Evolutionary conservation across 92 coral and sea anemone genomes (phyloP).

Genomic region (Hydrozoanthus gracilis): DNA sequence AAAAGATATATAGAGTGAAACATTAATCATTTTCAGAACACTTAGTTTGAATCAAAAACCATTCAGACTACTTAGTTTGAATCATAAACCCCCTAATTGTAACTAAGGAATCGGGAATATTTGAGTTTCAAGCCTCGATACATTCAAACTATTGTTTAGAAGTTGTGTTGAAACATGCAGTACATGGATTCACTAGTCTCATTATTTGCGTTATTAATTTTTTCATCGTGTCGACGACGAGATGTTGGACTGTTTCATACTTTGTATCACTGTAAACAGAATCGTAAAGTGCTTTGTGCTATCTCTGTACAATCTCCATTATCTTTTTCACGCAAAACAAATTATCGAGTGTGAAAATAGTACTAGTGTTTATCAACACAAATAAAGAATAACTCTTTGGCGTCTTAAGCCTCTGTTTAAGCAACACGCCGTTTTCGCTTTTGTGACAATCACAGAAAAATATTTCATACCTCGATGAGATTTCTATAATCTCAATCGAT

Average conservation of each 20-base stretch:
- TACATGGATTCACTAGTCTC: slow-evolving; percentile 1
- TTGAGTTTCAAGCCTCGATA: not conserved
- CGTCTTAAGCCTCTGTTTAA: not conserved
- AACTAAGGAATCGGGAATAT: no score
- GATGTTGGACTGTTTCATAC: slow-evolving; percentile 15
- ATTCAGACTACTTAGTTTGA: no score
- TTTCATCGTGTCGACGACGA: slow-evolving; percentile 34
- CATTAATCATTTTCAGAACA: no score
- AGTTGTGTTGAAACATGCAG: not conserved
- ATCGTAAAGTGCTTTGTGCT: slow-evolving; percentile 7
- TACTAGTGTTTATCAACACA: slow-evolving; percentile 24
- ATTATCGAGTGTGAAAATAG: slow-evolving; percentile 52
- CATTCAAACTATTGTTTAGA: not conserved
- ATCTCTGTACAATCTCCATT: slow-evolving; percentile 42
- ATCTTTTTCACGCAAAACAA: slow-evolving; percentile 68
- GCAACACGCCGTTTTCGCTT: not conserved
- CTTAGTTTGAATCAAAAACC: no score
- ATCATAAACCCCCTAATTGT: no score
- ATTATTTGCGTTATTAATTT: slow-evolving; percentile 30
- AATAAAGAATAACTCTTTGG: not conserved
- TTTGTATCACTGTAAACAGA: slow-evolving; percentile 33
- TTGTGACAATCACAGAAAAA: not conserved
- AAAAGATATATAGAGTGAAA: no score
- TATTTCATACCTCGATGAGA: not conserved
- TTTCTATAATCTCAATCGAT: slow-evolving; percentile 9